phyloP scores from a whole-genome alignment of 2,113 vertebrate species.

The Pterocles burchelli region DNA sequence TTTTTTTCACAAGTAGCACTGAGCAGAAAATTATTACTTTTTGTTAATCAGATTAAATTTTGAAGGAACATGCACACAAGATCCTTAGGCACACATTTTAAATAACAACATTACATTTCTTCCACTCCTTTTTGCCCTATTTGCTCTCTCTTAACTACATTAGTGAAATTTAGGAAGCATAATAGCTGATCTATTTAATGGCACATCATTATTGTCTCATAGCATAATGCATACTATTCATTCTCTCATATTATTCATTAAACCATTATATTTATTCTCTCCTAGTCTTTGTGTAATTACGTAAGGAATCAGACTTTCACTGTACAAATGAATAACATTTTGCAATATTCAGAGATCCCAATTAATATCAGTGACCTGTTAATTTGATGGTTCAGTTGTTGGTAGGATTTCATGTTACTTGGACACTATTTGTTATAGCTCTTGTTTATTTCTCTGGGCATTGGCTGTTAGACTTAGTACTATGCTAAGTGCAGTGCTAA shows the following conservation, averaged over 20 bases:
- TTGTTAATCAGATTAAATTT: constrained; percentile 54
- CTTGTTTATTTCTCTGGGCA: not conserved
- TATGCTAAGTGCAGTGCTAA: fast-evolving
- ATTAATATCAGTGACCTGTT: constrained; percentile 21
- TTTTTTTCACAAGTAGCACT: not conserved
- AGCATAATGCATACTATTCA: constrained; percentile 36
- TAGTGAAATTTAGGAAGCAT: constrained; percentile 58
- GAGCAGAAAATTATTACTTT: constrained; percentile 39
- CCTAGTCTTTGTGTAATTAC: not conserved
- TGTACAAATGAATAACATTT: constrained; percentile 9
- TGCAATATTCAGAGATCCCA: not conserved
- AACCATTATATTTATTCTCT: constrained; percentile 45
- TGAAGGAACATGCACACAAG: not conserved
- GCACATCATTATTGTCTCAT: constrained; percentile 41
- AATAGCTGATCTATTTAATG: constrained; percentile 50
- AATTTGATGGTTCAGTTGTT: not conserved
- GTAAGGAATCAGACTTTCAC: constrained; percentile 37
- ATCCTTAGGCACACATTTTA: constrained; percentile 23
- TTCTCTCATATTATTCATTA: constrained; percentile 42
- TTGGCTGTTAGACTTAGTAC: not conserved
- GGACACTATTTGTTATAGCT: not conserved
- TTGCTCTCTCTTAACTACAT: constrained; percentile 32
- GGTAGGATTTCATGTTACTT: not conserved
- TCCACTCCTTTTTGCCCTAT: constrained; percentile 27
- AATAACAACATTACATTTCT: constrained; percentile 41